Evolutionary conservation across 1,140 invertebrate species (phyloP).

Genomic region (Lordiphosa clarofinis): DNA sequence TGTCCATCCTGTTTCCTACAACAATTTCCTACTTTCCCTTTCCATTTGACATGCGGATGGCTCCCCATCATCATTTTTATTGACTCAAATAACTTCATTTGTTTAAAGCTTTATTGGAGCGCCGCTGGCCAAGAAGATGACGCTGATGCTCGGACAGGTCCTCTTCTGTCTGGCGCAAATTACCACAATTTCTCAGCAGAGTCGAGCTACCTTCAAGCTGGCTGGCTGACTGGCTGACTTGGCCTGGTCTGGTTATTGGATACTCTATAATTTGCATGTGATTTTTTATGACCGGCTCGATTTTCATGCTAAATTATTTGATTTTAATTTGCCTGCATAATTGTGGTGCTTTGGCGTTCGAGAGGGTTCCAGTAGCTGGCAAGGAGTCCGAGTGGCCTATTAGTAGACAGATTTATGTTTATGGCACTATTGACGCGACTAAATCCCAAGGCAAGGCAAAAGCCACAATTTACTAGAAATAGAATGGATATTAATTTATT

Average conservation of each 20-base stretch:
- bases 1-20: conserved; percentile 1
- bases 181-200: conserved; percentile 67
- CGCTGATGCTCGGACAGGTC: conserved; percentile 22
- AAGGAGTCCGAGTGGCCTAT: conserved; percentile 33
- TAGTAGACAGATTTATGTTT: conserved; percentile 59
- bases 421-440: conserved; percentile 54
- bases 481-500: conserved; percentile 24
- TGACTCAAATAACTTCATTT: conserved; percentile 75
- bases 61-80: conserved; percentile 53
- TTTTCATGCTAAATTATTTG: conserved; percentile 76
- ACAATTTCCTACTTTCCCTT: conserved; percentile 47
- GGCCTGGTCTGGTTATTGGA: conserved; percentile 27
- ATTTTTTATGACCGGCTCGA: conserved; percentile 69
- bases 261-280: conserved; percentile 78
- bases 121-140: conserved; percentile 23
- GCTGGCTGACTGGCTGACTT: neutral
- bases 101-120: conserved; percentile 69
- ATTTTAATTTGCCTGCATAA: conserved; percentile 78
- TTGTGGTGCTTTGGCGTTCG: conserved; percentile 38
- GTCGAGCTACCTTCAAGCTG: neutral
- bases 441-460: conserved; percentile 23
- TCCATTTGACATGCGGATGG: conserved; percentile 51
- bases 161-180: conserved; percentile 49
- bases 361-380: conserved; percentile 23
- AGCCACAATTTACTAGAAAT: conserved; percentile 28